Evolutionary conservation across 1,140 invertebrate genomes (phyloP), one percentile per base, ranked within the genome.

Genomic region (Halictus rubicundus): DNA sequence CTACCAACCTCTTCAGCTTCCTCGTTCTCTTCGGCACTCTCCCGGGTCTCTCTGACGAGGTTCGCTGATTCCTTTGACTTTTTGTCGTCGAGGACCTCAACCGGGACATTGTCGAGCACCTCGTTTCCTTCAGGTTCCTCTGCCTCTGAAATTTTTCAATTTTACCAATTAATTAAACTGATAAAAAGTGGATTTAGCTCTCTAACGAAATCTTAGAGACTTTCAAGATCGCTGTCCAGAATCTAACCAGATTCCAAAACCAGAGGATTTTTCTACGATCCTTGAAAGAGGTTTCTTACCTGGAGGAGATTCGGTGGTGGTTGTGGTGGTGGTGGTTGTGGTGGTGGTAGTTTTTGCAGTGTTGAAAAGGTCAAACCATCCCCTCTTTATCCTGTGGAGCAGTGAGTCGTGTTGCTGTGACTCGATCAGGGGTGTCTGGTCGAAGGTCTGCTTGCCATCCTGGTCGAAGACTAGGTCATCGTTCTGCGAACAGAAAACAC

Each of bases 401-500:
- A 92, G 21, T 0, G 90, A 88, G 37, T 87, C 79, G 0, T 88
- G 78, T 19, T 85, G 73, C 19, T 86, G 86, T 52, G 60, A 88
- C 61, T 91, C 87, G 69, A 91, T 89, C 32, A 83, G 68, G 10
- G 90, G 85, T 10, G 80, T 69, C 27, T 89, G 79, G 60, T 32
- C 52, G n/a, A 39, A 49, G 0, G 75, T 69, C 49, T 84, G 69
- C 39, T 78, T 88, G 37, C 80, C 85, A 46, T 91, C 89, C 39
- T 84, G 81, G 39, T 90, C 92, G 65, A 93, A 93, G 2, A 91
- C 90, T 80, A 93, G 72, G 68, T 93, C 92, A 42, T 93, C 91
- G 68, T 92, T 90, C 91, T 92, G 87, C 42, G 12, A 9, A 14
- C 42, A 46, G 42, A 39, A 89, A 92, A 73, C 59, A 39, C 77